phyloP scores from a whole-genome alignment of 2,888 invertebrate species.

The Onchidella celtica region DNA sequence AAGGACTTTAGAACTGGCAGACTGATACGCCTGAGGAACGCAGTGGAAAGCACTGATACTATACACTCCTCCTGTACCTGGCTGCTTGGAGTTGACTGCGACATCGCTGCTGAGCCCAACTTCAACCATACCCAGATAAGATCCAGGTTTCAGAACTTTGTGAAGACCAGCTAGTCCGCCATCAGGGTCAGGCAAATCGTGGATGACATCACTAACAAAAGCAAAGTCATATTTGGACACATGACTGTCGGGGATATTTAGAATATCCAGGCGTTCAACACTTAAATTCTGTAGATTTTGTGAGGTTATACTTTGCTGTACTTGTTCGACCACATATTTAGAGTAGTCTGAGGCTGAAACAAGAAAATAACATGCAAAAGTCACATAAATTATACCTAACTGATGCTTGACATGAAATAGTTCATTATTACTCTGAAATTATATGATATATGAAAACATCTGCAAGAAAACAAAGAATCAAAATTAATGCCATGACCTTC shows the following conservation, averaged over 20 bases:
- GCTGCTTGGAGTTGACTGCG: not conserved
- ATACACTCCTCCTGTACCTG: not conserved
- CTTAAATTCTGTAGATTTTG: not conserved
- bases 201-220: not conserved
- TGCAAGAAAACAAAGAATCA: too few relatives aligned
- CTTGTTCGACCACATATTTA: too few relatives aligned
- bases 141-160: not conserved
- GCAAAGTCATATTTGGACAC: not conserved
- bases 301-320: too few relatives aligned
- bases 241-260: not conserved
- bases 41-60: constrained; percentile 7
- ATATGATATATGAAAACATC: too few relatives aligned
- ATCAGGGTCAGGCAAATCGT: not conserved
- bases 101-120: not conserved
- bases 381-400: too few relatives aligned
- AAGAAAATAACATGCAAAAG: too few relatives aligned
- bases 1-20: not conserved
- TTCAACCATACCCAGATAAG: not conserved
- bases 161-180: not conserved
- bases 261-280: not conserved
- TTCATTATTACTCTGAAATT: too few relatives aligned
- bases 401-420: too few relatives aligned
- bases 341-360: too few relatives aligned
- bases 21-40: not conserved
- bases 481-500: too few relatives aligned